Percentiles rank a stretch among this genome's conserved stretches.
These are phyloP conservation scores for Sinotaia quadrata DNA, from an alignment of 2,888 invertebrate species.

Conservation along the genomic window DNA sequence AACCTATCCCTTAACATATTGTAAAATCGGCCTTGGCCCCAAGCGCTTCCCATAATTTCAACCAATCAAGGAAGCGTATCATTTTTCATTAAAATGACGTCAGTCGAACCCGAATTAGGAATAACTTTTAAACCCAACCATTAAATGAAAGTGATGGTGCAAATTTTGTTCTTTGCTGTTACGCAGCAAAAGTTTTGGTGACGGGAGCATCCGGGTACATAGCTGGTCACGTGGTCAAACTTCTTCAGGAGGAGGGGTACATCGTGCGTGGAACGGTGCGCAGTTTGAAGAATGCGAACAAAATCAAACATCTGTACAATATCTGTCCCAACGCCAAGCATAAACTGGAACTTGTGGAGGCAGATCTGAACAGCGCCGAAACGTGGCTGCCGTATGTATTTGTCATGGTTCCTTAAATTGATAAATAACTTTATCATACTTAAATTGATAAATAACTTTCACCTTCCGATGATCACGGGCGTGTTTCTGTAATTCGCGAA, in stretches of 20 bases:
- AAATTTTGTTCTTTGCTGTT: not conserved
- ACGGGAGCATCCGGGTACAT: slow-evolving; percentile 75
- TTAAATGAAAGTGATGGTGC: too few species aligned
- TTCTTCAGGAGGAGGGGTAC: slow-evolving; percentile 71
- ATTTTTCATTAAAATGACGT: too few species aligned
- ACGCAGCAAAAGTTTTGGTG: slow-evolving; percentile 69
- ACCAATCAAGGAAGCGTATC: too few species aligned
- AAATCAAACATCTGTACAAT: slow-evolving; percentile 57
- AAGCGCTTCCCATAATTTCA: too few species aligned
- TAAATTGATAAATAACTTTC: too few species aligned
- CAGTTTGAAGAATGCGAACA: slow-evolving; percentile 62
- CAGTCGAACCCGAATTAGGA: too few species aligned
- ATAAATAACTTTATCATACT: not conserved
- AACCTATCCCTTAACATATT: too few species aligned
- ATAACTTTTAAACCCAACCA: too few species aligned
- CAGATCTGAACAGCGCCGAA: slow-evolving; percentile 70
- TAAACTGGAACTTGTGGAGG: slow-evolving; percentile 72
- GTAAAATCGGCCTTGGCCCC: too few species aligned
- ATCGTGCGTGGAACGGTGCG: slow-evolving; percentile 73
- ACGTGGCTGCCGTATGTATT: slow-evolving; percentile 43
- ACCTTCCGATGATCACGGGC: too few species aligned
- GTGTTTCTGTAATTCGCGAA: too few species aligned
- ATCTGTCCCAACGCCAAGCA: slow-evolving; percentile 64
- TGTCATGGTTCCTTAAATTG: not conserved
- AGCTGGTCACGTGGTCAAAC: slow-evolving; percentile 72